Percentiles rank a stretch among this genome's conserved stretches.
phyloP scores from a whole-genome alignment of 2,888 invertebrate genomes.

The Oasisia sp. region DNA sequence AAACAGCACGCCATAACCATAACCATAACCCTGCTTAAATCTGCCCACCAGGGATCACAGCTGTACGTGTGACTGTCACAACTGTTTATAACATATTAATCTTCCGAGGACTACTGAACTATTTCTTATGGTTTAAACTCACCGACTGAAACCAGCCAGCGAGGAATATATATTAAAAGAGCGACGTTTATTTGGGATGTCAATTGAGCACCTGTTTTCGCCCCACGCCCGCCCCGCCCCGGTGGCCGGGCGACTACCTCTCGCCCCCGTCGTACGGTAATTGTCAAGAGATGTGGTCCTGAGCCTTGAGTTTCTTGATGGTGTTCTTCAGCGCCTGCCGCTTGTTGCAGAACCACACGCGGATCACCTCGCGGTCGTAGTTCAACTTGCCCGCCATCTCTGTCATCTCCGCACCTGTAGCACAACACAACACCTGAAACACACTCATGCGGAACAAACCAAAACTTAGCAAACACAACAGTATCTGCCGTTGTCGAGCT shows the following conservation, averaged over 20 bases:
- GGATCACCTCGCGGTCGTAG: constrained; percentile 96
- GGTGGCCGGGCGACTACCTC: not conserved
- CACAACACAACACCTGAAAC: too few species aligned
- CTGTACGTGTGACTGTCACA: not conserved
- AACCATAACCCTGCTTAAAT: not conserved
- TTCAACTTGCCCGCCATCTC: constrained; percentile 93
- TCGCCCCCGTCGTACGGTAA: constrained; percentile 6
- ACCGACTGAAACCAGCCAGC: not conserved
- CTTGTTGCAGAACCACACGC: constrained; percentile 99
- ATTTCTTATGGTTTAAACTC: not conserved
- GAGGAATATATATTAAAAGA: not conserved
- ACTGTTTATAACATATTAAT: not conserved
- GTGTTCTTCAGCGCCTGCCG: constrained; percentile 97
- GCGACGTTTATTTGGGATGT: not conserved
- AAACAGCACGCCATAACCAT: not conserved
- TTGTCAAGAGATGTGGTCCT: not conserved
- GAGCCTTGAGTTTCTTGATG: constrained; percentile 70
- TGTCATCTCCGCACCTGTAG: constrained; percentile 93
- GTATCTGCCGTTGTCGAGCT: too few species aligned
- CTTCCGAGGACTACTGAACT: not conserved
- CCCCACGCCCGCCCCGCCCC: not conserved
- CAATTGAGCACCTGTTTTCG: not conserved
- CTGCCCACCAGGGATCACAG: not conserved
- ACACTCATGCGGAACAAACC: too few species aligned
- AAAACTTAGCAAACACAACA: too few species aligned